Base-by-base conservation (phyloP, 2,113 vertebrate species). In the Papio anubis region DNA sequence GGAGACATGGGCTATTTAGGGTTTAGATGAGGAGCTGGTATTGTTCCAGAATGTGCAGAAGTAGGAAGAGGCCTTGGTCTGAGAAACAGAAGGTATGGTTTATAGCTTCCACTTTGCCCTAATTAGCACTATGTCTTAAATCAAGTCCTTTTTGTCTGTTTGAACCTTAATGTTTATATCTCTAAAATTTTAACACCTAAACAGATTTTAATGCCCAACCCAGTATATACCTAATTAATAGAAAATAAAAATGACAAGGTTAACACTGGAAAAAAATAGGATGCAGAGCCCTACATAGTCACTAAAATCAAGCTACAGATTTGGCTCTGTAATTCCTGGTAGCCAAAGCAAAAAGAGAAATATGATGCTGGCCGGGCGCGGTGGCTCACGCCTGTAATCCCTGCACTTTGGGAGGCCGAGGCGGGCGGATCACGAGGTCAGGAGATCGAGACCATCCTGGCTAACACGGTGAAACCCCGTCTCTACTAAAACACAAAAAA, bases 261-360 rank as follows among this genome's bases (percentile, higher is more conserved):
- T 95, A 92, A 94, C 79, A 83, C n/a, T 93, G 70, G 45, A 78
- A 72, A 88, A 93, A 76, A 61, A 38, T 21, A 91, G 75, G 66
- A 89, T 45, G 21, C 16, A 93, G 68, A 59, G n/a, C n/a, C 86
- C 55, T 48, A 72, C 12, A 45, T 8, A 59, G 82, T 96, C 96
- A 75, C 64, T 92, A 57, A 90, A 96, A 61, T 87, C 57, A 94
- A 94, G 79, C 78, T 78, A 82, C 68, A 94, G 25, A 90, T 87
- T 90, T 92, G 57, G 57, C 59, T 97, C 78, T 80, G 38, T 78
- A 95, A 61, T 92, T 93, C 83, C 93, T 92, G 55, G 83, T 93
- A 93, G 43, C 35, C 73, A 92, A 93, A 91, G 73, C 86, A 89
- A 96, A 95, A 93, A 72, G 86, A 93, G 64, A 96, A 94, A 90